Percentiles rank a stretch among this genome's conserved stretches.
Evolutionary conservation across 2,797 vertebrate species (phyloP).

Genomic region (Agapornis canus): DNA sequence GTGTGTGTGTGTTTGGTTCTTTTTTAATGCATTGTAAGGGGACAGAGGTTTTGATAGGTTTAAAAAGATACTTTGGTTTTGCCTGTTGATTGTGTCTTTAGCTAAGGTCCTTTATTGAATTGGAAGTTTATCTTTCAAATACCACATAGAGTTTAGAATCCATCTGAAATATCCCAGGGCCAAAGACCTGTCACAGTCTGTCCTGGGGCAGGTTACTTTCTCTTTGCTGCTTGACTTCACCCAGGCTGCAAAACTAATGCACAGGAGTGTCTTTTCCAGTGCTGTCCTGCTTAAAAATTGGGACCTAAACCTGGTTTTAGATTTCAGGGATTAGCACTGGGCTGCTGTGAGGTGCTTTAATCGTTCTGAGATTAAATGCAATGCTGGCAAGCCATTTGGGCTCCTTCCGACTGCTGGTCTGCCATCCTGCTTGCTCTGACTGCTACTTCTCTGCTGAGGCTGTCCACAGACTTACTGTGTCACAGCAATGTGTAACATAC

Average conservation of each 20-base stretch:
- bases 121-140: not conserved
- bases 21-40: not conserved
- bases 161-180: not conserved
- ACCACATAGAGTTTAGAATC: not conserved
- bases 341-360: not conserved
- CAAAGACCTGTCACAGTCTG: not conserved
- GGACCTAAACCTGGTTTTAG: not conserved
- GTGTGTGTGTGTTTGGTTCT: not conserved
- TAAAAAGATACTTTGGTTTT: not conserved
- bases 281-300: not conserved
- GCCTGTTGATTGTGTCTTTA: not conserved
- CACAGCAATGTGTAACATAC: not conserved
- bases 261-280: not conserved
- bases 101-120: not conserved
- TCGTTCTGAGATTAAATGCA: not conserved
- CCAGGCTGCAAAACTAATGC: not conserved
- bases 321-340: not conserved
- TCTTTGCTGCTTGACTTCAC: not conserved
- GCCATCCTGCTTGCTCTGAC: rapidly evolving
- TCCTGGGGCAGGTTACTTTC: not conserved
- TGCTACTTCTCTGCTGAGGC: not conserved
- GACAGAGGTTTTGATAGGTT: not conserved
- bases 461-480: not conserved
- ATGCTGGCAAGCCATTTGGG: rapidly evolving
- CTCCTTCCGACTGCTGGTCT: rapidly evolving